phyloP scores from a whole-genome alignment of 92 coral and sea anemone species.

The Porites rus region DNA sequence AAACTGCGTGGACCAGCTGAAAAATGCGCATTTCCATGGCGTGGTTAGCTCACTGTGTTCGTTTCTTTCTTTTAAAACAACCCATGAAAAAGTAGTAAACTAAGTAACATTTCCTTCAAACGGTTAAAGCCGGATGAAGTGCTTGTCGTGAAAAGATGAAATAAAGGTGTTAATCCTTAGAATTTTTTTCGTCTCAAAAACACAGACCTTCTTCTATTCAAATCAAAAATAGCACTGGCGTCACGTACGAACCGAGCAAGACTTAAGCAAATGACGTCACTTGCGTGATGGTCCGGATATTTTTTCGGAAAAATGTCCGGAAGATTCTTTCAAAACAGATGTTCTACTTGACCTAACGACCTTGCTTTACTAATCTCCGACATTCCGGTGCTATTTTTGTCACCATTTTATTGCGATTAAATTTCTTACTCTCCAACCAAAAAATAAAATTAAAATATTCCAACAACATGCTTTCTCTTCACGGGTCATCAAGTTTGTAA shows the following conservation, averaged over 20 bases:
- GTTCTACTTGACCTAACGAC: background rate
- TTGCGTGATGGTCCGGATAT: background rate
- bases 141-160: background rate
- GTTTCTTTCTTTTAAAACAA: background rate
- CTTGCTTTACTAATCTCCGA: background rate
- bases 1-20: background rate
- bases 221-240: slow-evolving; percentile 8
- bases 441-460: no score
- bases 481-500: no score
- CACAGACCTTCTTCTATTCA: background rate
- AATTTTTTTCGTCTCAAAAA: background rate
- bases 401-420: no score
- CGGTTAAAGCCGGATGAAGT: background rate
- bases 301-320: background rate
- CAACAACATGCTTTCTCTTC: no score
- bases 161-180: background rate
- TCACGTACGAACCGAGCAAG: background rate
- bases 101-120: slow-evolving; percentile 7
- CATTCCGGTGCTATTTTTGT: background rate
- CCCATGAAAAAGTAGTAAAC: background rate
- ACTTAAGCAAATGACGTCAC: slow-evolving; percentile 11
- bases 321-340: background rate
- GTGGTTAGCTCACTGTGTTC: background rate
- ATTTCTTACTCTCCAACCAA: no score
- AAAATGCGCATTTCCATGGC: slow-evolving; percentile 30